Base-by-base conservation (phyloP, 2,888 invertebrate species). In the Argyresthia albistria region DNA sequence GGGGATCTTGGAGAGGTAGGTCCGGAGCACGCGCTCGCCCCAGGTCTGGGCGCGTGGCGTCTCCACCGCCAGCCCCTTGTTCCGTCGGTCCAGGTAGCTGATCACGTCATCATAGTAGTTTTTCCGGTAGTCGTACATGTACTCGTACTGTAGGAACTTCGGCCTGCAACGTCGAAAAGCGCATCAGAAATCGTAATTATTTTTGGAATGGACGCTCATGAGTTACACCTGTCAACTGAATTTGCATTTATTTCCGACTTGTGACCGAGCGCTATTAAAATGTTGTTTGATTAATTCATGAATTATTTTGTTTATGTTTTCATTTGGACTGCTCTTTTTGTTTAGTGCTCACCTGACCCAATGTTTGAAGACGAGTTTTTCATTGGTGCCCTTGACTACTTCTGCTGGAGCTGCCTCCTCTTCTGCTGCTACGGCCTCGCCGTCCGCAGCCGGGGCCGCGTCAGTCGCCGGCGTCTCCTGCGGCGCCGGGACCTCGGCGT, bases 41-140 rank as follows among this genome's bases (percentile, higher is more conserved):
- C 96, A 96, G 36, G 95, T 95, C 79, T 95, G 94, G 12, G 95
- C 91, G 53, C 92, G 88, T 1, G 95, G 96, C 56, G 89, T 88
- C 62, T 95, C 95, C 50, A 92, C 89, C 1, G 74, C 80, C 51
- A 91, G 68, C 0, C 95, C 95, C 60, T 89, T 88, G 76, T 92
- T 90, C 63, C 93, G 90, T 69, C 92, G 91, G 75, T 96, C 93
- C 79, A 96, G 78, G 81, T 93, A 96, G 68, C 93, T 92, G 75
- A 96, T 94, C 56, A 94, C 92, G 71, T 95, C 95, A 70, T 95
- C 92, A 79, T 95, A 96, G 76, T 96, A 96, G 81, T 94, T 95
- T 77, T 92, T 91, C 81, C 93, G 91, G 84, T 95, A 96, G 76
- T 95, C 92, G 82, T 93, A 93, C 75, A 95, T 88, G 75, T 95